Evolutionary conservation across 2,113 vertebrate genomes (phyloP).

Genomic region (Chroicocephalus ridibundus): DNA sequence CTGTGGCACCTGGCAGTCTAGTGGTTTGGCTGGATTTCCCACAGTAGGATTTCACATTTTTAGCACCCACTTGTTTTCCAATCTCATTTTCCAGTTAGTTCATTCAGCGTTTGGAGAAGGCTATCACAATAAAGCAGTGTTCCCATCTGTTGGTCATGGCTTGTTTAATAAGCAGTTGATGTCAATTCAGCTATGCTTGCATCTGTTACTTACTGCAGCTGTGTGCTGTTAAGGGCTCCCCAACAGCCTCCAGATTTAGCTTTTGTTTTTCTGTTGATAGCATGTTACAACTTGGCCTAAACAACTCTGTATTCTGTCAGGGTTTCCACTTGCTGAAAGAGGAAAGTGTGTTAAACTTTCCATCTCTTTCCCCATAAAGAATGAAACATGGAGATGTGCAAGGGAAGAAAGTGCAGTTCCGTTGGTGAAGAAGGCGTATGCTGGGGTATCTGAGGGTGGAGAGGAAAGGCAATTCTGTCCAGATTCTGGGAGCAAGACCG

Average conservation of each 20-base stretch:
- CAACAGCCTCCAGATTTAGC: neutral
- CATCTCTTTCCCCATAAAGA: neutral
- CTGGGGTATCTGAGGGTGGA: neutral
- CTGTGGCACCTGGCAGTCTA: conserved; percentile 8
- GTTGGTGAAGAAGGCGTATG: neutral
- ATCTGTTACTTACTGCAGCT: conserved; percentile 35
- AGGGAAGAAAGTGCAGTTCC: neutral
- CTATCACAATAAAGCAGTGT: neutral
- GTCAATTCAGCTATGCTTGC: neutral
- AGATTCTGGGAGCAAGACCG: neutral
- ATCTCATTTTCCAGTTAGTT: neutral
- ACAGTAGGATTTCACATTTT: conserved; percentile 10
- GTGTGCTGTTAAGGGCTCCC: neutral
- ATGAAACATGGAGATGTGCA: neutral
- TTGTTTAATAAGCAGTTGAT: conserved; percentile 28
- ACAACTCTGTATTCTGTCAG: neutral
- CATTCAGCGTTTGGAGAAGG: conserved; percentile 20
- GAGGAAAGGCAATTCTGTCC: neutral
- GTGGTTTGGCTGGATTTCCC: neutral
- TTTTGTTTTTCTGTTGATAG: neutral
- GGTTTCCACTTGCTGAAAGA: neutral
- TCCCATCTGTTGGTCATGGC: conserved; percentile 40
- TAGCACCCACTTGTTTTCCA: conserved; percentile 20
- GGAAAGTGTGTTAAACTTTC: neutral
- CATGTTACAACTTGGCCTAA: neutral